Evolutionary conservation across 2,888 invertebrate genomes (phyloP).

Genomic region (Chrysolina haemoptera): DNA sequence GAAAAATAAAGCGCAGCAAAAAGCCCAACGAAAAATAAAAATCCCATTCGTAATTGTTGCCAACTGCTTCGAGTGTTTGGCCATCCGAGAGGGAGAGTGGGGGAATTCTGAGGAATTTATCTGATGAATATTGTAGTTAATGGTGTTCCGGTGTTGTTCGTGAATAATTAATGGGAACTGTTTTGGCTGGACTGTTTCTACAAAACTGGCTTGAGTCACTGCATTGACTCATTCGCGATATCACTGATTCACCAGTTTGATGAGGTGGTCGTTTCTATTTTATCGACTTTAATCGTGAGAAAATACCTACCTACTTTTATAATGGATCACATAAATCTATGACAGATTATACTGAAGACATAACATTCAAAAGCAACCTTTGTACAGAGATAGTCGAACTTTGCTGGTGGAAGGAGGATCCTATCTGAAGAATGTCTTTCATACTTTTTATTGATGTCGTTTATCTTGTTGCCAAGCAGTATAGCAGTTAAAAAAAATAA

Average conservation of each 20-base stretch:
- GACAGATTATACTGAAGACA: too few relatives aligned
- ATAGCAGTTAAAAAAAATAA: too few relatives aligned
- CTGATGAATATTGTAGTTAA: slow-evolving; percentile 32
- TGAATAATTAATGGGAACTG: slow-evolving; percentile 41
- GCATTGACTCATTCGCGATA: slow-evolving; percentile 6
- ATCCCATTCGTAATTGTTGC: slow-evolving; percentile 62
- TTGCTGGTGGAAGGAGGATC: not conserved
- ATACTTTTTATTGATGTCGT: not conserved
- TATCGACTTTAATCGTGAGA: too few relatives aligned
- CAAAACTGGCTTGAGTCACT: slow-evolving; percentile 25
- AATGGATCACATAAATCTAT: too few relatives aligned
- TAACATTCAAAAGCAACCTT: too few relatives aligned
- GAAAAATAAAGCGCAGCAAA: not conserved
- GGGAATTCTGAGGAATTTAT: slow-evolving; percentile 37
- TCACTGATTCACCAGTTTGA: not conserved
- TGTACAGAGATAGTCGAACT: too few relatives aligned
- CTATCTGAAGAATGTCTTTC: too few relatives aligned
- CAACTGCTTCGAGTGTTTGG: slow-evolving; percentile 47
- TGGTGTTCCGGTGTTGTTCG: slow-evolving; percentile 33
- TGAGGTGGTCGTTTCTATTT: not conserved
- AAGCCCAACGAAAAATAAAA: not conserved
- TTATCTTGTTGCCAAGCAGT: not conserved
- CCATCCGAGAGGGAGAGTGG: slow-evolving; percentile 28
- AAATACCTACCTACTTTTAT: too few relatives aligned
- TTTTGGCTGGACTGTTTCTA: slow-evolving; percentile 31